Conservation (phyloP, 2,888 invertebrate species). For the Rhogogaster chlorosoma region DNA sequence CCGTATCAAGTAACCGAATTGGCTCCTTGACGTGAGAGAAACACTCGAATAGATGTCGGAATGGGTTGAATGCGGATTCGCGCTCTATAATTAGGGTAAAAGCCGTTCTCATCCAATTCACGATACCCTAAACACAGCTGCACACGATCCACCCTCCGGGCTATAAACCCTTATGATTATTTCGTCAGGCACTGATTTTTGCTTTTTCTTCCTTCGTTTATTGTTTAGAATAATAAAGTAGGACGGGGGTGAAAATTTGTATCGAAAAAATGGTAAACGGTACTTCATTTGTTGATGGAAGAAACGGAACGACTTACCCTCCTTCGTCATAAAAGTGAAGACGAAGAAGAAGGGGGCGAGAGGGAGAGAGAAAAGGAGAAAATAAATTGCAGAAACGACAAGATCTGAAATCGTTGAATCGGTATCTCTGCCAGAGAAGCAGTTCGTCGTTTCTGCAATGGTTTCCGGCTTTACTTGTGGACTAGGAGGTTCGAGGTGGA, state of each 20-base stretch:
- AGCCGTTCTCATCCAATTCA: slow-evolving; percentile 41
- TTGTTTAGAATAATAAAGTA: not conserved
- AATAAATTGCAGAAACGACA: not conserved
- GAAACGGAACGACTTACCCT: not conserved
- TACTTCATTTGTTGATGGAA: not conserved
- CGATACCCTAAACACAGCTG: slow-evolving; percentile 36
- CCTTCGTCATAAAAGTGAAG: not conserved
- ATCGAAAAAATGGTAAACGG: not conserved
- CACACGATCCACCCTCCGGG: not conserved
- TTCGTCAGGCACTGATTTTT: not conserved
- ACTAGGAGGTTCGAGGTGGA: not conserved
- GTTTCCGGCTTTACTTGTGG: slow-evolving; percentile 2
- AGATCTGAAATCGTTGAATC: slow-evolving; percentile 21
- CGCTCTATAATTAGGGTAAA: slow-evolving; percentile 43
- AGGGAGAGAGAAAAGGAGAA: not conserved
- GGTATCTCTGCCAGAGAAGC: not conserved
- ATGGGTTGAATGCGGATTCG: slow-evolving; percentile 24
- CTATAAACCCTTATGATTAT: not conserved
- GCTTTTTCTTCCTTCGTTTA: not conserved
- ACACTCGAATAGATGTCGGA: not conserved
- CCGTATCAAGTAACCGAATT: slow-evolving; percentile 16
- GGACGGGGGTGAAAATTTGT: not conserved
- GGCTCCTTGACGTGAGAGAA: slow-evolving; percentile 24
- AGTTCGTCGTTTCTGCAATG: slow-evolving; percentile 28
- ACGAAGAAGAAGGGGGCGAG: not conserved